Base-by-base conservation (phyloP, 2,888 invertebrate species). In the Sinohyriopsis cumingii region DNA sequence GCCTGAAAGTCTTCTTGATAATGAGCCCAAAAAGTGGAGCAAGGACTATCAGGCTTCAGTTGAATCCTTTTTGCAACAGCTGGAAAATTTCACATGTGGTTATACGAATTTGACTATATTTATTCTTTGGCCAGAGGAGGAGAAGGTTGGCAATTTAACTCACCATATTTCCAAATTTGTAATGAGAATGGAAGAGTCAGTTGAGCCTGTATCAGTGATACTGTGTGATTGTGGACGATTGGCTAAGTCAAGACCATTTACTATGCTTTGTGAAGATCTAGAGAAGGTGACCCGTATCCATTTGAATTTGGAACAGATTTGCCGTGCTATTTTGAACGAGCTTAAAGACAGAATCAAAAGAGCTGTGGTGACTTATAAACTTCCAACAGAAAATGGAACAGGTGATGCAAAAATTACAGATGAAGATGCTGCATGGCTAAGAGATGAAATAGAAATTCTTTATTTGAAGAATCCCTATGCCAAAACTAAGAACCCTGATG, bases 1-100 rank as follows among this genome's bases (percentile, higher is more conserved):
- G n/a, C 78, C 79, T 18, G 80, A 78, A n/a, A 76, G 79, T 56
- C 22, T 63, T 22, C 65, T 68, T 28, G 57, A 64, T 12, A 62
- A 64, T 5, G 72, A 78, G 55, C 64, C 68, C 1, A 60, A 28
- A 22, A 28, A 62, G 7, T 82, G 82, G 83, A 65, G 73, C 28
- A 63, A 68, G 56, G 71, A 71, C 4, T 65, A 65, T 15, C 59
- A 22, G 22, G 55, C 63, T 20, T 7, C 81, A 7, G 66, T 76
- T 15, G 57, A 63, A 6, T 68, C 77, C 12, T 67, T 79, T 22
- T 22, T 65, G 45, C 33, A 59, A 3, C 66, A 75, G 45, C 63
- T 82, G 5, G 69, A 69, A 22, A 74, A 66, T 19, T 79, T 78
- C 63, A 65, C 61, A 3, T 65, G 70, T 22, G 72, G 69, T 55